Base-by-base conservation (phyloP, 1,140 invertebrate species). In the Drosophila tani region DNA sequence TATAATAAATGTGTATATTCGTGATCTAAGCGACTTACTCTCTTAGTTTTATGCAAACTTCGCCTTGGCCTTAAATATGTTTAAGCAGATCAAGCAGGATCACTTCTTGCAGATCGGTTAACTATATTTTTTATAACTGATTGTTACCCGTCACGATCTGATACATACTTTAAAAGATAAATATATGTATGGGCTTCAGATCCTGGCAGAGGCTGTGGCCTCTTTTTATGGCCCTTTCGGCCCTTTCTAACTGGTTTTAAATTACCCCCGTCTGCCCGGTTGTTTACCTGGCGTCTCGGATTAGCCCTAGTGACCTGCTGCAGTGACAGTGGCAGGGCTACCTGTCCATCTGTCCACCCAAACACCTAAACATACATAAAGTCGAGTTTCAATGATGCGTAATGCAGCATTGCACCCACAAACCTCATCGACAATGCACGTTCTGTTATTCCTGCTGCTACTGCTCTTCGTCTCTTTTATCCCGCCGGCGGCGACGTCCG, bases 161-260 rank as follows among this genome's bases (percentile, higher is more conserved):
- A 7, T 8, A 12, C 29, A 27, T 27, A 27, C 29, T 19, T 35
- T 19, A 6, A 9, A 19, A 14, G 11, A 19, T 35, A 5, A n/a
- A n/a, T n/a, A n/a, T n/a, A n/a, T n/a, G n/a, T n/a, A n/a, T n/a
- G n/a, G n/a, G n/a, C n/a, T n/a, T n/a, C n/a, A n/a, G n/a, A n/a
- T n/a, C n/a, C n/a, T n/a, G n/a, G n/a, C n/a, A n/a, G n/a, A n/a
- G n/a, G n/a, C n/a, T n/a, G n/a, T n/a, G n/a, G n/a, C n/a, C n/a
- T n/a, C n/a, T n/a, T n/a, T 67, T 46, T 67, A 35, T 67, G 32
- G n/a, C 7, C 11, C 19, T 17, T 66, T 59, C 35, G 49, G 35
- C 8, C 49, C n/a, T n/a, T n/a, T n/a, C 66, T 82, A 82, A 82
- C 63, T 69, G 78, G 46, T 82, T 82, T 82, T 79, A 83, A 82